These are phyloP conservation scores for Papilio demoleus DNA, from an alignment of 2,888 invertebrate species.

Conservation along the genomic window DNA sequence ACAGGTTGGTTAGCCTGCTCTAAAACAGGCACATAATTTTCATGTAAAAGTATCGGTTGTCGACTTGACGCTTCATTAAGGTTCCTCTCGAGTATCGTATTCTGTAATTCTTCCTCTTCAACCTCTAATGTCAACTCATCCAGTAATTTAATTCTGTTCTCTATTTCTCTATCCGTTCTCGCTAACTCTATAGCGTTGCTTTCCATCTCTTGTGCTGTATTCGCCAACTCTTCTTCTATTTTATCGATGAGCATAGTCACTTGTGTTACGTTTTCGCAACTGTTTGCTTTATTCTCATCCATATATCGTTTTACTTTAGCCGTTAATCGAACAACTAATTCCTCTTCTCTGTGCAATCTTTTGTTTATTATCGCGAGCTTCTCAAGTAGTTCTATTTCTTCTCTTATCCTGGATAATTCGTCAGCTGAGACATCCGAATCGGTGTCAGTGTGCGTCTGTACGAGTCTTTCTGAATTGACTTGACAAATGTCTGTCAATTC, in stretches of 20 bases:
- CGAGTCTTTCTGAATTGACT: constrained; percentile 78
- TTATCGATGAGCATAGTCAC: constrained; percentile 76
- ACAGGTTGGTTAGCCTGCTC: constrained; percentile 60
- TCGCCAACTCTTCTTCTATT: constrained; percentile 80
- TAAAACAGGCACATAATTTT: constrained; percentile 76
- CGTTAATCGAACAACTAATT: constrained; percentile 86
- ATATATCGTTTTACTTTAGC: constrained; percentile 85
- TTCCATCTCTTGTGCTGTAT: constrained; percentile 81
- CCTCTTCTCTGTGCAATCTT: constrained; percentile 88
- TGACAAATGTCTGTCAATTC: constrained; percentile 81
- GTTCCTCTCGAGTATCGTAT: constrained; percentile 76
- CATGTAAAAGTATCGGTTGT: constrained; percentile 75
- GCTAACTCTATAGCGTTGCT: constrained; percentile 77
- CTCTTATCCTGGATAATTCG: constrained; percentile 83
- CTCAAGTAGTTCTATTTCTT: constrained; percentile 89
- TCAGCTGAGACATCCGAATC: constrained; percentile 80
- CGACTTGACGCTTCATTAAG: constrained; percentile 75
- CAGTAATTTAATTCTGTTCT: constrained; percentile 79
- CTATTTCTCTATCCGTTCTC: constrained; percentile 79
- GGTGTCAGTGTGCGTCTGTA: constrained; percentile 73
- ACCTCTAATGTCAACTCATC: constrained; percentile 81
- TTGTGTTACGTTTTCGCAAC: constrained; percentile 78
- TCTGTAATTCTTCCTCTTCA: constrained; percentile 78
- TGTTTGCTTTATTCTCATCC: constrained; percentile 78
- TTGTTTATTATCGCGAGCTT: constrained; percentile 89